Conservation (phyloP, 1,140 invertebrate species). For the Drosophila bipectinata region DNA sequence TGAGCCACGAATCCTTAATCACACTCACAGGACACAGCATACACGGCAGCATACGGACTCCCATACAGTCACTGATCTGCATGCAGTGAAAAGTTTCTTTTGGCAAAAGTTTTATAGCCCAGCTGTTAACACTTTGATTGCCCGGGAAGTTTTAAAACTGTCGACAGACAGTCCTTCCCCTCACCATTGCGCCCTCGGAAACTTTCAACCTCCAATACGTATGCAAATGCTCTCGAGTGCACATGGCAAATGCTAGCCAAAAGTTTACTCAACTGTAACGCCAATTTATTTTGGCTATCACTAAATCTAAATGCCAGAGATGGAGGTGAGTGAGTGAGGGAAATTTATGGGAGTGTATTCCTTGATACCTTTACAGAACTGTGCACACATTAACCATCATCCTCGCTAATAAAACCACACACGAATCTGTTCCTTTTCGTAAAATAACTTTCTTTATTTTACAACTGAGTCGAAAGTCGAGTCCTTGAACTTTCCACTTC, state of each 20-base stretch:
- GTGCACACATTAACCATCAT: too few relatives aligned
- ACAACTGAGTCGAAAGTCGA: neutral
- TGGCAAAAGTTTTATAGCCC: constrained; percentile 66
- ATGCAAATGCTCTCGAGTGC: constrained; percentile 70
- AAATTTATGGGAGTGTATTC: too few relatives aligned
- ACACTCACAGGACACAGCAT: constrained; percentile 1
- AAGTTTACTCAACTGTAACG: constrained; percentile 62
- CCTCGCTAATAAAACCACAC: neutral
- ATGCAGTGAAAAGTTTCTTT: constrained; percentile 63
- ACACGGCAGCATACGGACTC: neutral
- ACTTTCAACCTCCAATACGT: constrained; percentile 41
- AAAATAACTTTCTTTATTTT: neutral
- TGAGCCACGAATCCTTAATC: constrained; percentile 7
- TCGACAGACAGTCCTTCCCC: constrained; percentile 26
- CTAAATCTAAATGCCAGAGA: constrained; percentile 30
- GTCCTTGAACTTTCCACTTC: constrained; percentile 29
- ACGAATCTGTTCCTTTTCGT: neutral
- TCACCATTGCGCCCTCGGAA: neutral
- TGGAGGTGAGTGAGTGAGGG: too few relatives aligned
- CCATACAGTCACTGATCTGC: constrained; percentile 2
- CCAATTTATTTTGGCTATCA: constrained; percentile 54
- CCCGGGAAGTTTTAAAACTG: constrained; percentile 63
- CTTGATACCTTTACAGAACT: too few relatives aligned
- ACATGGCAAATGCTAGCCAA: constrained; percentile 45
- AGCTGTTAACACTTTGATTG: constrained; percentile 80